Conservation (phyloP, 2,797 vertebrate species). For the Champsocephalus esox region DNA sequence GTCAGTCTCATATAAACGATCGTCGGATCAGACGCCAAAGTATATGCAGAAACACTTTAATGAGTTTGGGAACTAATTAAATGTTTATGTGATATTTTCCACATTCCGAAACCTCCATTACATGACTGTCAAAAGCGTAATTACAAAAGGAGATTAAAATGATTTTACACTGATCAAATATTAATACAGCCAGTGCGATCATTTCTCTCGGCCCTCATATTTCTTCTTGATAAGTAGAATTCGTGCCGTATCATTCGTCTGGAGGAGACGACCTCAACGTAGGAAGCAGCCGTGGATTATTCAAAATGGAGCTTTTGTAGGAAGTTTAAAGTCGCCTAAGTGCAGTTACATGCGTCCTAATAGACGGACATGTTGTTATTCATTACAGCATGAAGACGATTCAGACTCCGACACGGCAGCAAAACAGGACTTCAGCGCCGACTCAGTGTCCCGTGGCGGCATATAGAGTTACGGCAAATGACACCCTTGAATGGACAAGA, state of each 20-base stretch:
- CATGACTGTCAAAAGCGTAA: slow-evolving; percentile 82
- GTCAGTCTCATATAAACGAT: slow-evolving; percentile 25
- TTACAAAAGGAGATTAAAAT: slow-evolving; percentile 82
- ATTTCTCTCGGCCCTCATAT: slow-evolving; percentile 67
- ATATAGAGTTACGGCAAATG: slow-evolving; percentile 74
- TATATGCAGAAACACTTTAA: slow-evolving; percentile 65
- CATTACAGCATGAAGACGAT: slow-evolving; percentile 1
- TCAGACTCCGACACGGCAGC: slow-evolving; percentile 40
- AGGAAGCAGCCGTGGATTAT: slow-evolving; percentile 25
- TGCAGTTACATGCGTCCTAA: background rate
- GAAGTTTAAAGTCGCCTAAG: background rate
- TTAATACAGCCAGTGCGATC: slow-evolving; percentile 70
- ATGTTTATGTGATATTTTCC: slow-evolving; percentile 73
- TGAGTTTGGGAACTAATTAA: slow-evolving; percentile 78
- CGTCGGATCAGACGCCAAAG: slow-evolving; percentile 47
- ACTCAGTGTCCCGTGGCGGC: slow-evolving; percentile 62
- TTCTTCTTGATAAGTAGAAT: slow-evolving; percentile 69
- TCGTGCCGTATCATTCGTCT: slow-evolving; percentile 31
- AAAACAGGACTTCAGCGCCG: slow-evolving; percentile 54
- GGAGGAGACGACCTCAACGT: slow-evolving; percentile 46
- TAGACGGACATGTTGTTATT: background rate
- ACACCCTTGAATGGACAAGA: slow-evolving; percentile 74
- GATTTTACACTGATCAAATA: slow-evolving; percentile 79
- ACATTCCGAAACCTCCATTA: slow-evolving; percentile 78
- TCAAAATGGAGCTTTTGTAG: slow-evolving; percentile 28